These are phyloP conservation scores for Colostygia pectinataria DNA, from an alignment of 2,888 invertebrate species.

Conservation along the genomic window DNA sequence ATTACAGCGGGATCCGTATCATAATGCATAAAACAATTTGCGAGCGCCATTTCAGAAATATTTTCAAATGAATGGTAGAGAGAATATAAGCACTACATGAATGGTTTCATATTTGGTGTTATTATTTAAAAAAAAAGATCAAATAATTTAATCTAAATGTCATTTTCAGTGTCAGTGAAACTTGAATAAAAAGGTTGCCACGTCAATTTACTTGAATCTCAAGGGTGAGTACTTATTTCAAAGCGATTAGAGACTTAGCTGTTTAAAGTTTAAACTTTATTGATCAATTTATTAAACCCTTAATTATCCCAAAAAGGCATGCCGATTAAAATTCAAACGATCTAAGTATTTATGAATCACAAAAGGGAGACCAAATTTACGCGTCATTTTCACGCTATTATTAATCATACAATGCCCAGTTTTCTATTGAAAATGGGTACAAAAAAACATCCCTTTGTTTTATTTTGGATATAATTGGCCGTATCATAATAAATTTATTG, in stretches of 20 bases:
- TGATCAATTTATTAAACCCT: not conserved
- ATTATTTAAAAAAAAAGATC: too few relatives aligned
- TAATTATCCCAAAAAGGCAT: constrained; percentile 1
- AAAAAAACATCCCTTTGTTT: constrained; percentile 21
- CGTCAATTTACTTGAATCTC: too few relatives aligned
- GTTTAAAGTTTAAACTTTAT: not conserved
- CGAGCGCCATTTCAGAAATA: not conserved
- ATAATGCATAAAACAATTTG: not conserved
- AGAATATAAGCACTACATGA: too few relatives aligned
- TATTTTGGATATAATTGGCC: constrained; percentile 9
- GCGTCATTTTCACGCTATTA: constrained; percentile 9
- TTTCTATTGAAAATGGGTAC: constrained; percentile 33
- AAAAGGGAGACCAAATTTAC: constrained; percentile 11
- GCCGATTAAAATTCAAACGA: constrained; percentile 10
- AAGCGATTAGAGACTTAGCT: not conserved
- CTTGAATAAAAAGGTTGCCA: not conserved
- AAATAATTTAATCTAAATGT: too few relatives aligned
- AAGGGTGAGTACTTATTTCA: not conserved
- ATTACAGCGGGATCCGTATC: not conserved
- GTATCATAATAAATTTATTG: constrained; percentile 4
- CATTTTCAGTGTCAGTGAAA: not conserved
- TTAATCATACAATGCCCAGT: constrained; percentile 36
- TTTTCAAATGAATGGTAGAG: too few relatives aligned
- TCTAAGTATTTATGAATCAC: constrained; percentile 14
- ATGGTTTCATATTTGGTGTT: too few relatives aligned